Conservation (phyloP, 1,140 invertebrate genomes). For the Tribolium castaneum region DNA sequence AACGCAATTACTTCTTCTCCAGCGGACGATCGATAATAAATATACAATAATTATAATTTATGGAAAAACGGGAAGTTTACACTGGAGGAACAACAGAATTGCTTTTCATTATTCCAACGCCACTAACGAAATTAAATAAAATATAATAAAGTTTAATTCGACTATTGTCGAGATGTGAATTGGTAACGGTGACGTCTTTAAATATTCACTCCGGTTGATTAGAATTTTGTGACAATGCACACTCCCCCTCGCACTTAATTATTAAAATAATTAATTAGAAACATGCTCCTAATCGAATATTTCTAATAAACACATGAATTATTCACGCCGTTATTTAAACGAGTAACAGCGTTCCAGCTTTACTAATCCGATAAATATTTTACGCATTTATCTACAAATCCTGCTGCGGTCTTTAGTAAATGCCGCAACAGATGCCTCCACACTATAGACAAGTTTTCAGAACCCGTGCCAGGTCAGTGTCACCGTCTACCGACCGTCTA, state of each 20-base stretch:
- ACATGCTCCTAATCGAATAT: conserved; percentile 16
- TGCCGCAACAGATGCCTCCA: conserved; percentile 11
- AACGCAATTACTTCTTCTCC: conserved; percentile 14
- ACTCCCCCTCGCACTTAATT: neutral
- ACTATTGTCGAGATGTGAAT: neutral
- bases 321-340: conserved; percentile 1
- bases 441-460: conserved; percentile 31
- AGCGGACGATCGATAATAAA: too few relatives aligned
- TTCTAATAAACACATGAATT: conserved; percentile 13
- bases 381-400: conserved; percentile 12
- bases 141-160: conserved; percentile 10
- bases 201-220: conserved; percentile 17
- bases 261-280: neutral
- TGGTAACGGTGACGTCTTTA: neutral
- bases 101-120: neutral
- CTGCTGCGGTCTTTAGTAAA: neutral
- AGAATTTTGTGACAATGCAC: conserved; percentile 1
- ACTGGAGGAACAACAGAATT: neutral
- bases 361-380: conserved; percentile 24
- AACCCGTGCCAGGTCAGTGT: conserved; percentile 34
- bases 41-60: conserved; percentile 17
- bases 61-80: conserved; percentile 30
- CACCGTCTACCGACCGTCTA: conserved; percentile 36
- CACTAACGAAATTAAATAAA: neutral
- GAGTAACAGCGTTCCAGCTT: neutral